Base-by-base conservation (phyloP, 2,888 invertebrate genomes). In the Drosophila kambysellisi region DNA sequence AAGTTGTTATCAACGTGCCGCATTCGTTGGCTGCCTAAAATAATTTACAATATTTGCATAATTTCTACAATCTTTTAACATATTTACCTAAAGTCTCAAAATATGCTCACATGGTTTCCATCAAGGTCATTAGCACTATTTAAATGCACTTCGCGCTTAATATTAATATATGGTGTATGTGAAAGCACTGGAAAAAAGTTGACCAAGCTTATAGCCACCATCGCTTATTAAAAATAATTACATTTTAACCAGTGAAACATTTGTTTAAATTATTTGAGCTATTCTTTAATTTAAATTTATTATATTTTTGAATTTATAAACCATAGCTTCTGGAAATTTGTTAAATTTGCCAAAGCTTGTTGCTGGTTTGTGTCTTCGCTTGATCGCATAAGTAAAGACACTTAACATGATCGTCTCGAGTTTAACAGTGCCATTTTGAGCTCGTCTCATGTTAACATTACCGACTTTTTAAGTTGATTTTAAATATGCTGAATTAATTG, bases 301-400 rank as follows among this genome's bases (percentile, higher is more conserved):
- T 32, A 20, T 33, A 8, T 52, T 32, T 52, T n/a, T 29, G 29
- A 11, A 5, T 25, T 54, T 17, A 6, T 11, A 29, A 11, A 17
- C n/a, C n/a, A n/a, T n/a, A n/a, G n/a, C n/a, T 41, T 20, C n/a
- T 4, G n/a, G 9, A 32, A 5, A 25, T 17, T n/a, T 29, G n/a
- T 17, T 0, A 15, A 59, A 35, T 15, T 3, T 8, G 20, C 9
- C 4, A 68, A 64, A 64, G 51, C 37, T 54, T 17, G 8, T 17
- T 11, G 25, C 7, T 48, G 79, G 79, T 79, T 79, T 57, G 74
- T 66, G 79, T 66, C 79, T 68, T 54, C 6, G 67, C 67, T 82
- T 5, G 76, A 70, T 76, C 72, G 12, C 9, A n/a, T 7, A 33
- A 11, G 25, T 15, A 15, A 25, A 25, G 15, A 25, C 25, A 15